Evolutionary conservation across 2,797 vertebrate species (phyloP), one percentile per base, ranked within the genome.

Genomic region (Cyclopterus lumpus): DNA sequence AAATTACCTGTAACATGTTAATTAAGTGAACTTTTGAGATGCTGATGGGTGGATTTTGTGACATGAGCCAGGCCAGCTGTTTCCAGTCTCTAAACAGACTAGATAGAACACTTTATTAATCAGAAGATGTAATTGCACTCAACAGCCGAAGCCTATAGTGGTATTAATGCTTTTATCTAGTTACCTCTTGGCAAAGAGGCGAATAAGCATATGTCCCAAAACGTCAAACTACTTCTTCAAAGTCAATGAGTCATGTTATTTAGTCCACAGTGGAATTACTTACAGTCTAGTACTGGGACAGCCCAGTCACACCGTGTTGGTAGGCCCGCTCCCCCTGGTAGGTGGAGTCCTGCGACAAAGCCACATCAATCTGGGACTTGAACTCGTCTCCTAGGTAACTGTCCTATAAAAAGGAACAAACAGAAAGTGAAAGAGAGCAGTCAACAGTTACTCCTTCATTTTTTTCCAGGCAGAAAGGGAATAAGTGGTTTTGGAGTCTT

Each of bases 201-300:
- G 14, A 73, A 69, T 20, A 6, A 7, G 7, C 40, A 42, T 24
- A 16, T 49, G 59, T 60, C 15, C 44, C 24, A 38, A 58, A 67
- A 75, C 28, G n/a, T 71, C 10, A 28, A 61, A 63, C 10, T 42
- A n/a, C 24, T 48, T 20, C 49, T 70, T 73, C 57, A 46, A 63
- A 22, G 40, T 78, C 46, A 71, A 3, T 51, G 61, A 51, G 22
- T 75, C 49, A 70, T 49, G 46, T 58, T 18, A 30, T 62, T 46
- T 22, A 61, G 30, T 28, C 30, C 38, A 70, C 65, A 53, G 64
- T 49, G 62, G 68, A 73, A 65, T 59, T 68, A 67, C 97, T 97
- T 94, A 97, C 96, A 94, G 95, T 95, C 96, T 99, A 99, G 95
- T 98, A 99, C 97, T 99, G 98, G 95, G 97, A 99, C 96, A 99